phyloP scores from a whole-genome alignment of 2,113 vertebrate genomes.

The Anolis carolinensis region DNA sequence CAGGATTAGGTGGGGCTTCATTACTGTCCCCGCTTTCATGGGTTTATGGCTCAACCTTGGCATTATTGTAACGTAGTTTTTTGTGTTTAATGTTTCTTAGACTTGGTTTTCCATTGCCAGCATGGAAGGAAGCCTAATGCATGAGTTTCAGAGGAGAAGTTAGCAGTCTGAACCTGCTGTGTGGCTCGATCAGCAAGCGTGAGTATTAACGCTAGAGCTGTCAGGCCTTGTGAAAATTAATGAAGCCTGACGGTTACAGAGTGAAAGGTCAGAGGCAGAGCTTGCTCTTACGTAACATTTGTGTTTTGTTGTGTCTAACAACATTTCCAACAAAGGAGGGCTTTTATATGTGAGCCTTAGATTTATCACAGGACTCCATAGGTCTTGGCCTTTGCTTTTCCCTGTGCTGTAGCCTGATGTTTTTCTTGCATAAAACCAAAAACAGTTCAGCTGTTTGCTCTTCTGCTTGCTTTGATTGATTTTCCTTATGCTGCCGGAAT shows the following conservation, averaged over 20 bases:
- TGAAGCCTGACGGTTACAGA: conserved; percentile 80
- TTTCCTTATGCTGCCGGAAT: conserved; percentile 30
- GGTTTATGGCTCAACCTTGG: conserved; percentile 68
- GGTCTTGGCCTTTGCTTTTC: conserved; percentile 66
- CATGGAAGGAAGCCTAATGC: conserved; percentile 82
- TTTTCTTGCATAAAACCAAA: conserved; percentile 60
- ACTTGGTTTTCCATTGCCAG: conserved; percentile 85
- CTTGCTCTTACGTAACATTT: conserved; percentile 73
- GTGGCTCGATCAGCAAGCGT: conserved; percentile 84
- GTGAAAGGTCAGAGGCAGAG: conserved; percentile 79
- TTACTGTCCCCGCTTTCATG: conserved; percentile 67
- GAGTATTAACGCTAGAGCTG: conserved; percentile 81
- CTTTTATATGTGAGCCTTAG: conserved; percentile 68
- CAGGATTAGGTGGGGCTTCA: accelerated
- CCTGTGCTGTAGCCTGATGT: conserved; percentile 40
- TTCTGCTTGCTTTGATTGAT: conserved; percentile 33
- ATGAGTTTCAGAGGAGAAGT: conserved; percentile 84
- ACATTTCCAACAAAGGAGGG: conserved; percentile 69
- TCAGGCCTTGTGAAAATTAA: conserved; percentile 81
- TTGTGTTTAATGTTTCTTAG: conserved; percentile 86
- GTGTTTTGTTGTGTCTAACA: conserved; percentile 77
- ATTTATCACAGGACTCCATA: conserved; percentile 67
- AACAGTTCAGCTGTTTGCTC: conserved; percentile 42
- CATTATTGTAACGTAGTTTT: conserved; percentile 80
- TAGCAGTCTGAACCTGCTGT: conserved; percentile 80